These are phyloP conservation scores for Conopomorpha cramerella DNA, from an alignment of 1,140 invertebrate genomes.

Conservation along the genomic window DNA sequence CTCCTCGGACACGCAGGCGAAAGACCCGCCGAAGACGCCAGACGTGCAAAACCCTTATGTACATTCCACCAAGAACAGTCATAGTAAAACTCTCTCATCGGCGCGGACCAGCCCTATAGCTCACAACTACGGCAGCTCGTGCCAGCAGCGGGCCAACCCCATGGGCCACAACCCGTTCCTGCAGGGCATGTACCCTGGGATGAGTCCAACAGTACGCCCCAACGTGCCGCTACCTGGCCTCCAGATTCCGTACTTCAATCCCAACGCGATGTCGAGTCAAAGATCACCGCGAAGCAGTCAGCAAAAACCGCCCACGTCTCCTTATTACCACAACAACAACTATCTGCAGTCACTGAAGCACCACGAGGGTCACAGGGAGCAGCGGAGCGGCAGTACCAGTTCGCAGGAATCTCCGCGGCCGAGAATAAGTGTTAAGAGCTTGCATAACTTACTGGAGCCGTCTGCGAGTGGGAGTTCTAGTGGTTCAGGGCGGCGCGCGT, in stretches of 20 bases:
- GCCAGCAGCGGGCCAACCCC: too few relatives aligned
- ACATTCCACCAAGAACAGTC: constrained; percentile 46
- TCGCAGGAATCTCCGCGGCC: constrained; percentile 55
- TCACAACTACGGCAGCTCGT: constrained; percentile 24
- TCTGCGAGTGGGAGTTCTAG: constrained; percentile 19
- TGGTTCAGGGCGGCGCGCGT: constrained; percentile 11
- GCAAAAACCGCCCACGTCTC: constrained; percentile 43
- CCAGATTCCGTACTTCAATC: constrained; percentile 54
- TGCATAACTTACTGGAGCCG: constrained; percentile 63
- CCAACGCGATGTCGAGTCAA: constrained; percentile 35
- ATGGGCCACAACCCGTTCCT: constrained; percentile 35
- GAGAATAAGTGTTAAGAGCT: constrained; percentile 64
- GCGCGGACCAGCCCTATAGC: constrained; percentile 53
- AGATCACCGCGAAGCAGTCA: constrained; percentile 33
- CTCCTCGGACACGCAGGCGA: constrained; percentile 30
- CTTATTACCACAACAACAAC: constrained; percentile 50
- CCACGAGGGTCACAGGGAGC: constrained; percentile 19
- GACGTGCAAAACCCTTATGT: constrained; percentile 50
- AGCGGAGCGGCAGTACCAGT: constrained; percentile 19
- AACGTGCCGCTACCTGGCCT: constrained; percentile 39
- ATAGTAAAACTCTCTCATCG: constrained; percentile 35
- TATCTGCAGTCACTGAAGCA: constrained; percentile 42
- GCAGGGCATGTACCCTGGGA: constrained; percentile 37
- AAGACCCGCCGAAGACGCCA: constrained; percentile 32
- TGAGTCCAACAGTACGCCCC: constrained; percentile 33